Evolutionary conservation across 1,140 invertebrate species (phyloP).

Genomic region (Venustaconcha ellipsiformis): DNA sequence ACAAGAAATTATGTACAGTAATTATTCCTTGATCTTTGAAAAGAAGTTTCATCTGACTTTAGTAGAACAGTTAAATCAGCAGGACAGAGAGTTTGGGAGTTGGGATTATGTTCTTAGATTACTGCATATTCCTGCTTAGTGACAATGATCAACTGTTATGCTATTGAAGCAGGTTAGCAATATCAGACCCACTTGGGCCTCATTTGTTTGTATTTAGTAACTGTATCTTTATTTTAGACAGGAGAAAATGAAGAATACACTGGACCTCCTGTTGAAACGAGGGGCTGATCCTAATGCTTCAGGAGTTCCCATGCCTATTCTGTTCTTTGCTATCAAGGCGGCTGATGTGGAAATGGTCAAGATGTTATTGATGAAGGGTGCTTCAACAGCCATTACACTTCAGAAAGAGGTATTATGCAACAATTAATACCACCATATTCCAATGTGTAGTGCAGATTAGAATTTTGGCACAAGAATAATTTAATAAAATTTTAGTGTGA

Average conservation of each 20-base stretch:
- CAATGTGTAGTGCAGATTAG: too few species aligned
- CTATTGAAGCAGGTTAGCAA: too few species aligned
- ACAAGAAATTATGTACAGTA: too few species aligned
- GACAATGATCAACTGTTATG: too few species aligned
- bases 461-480: too few species aligned
- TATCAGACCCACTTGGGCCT: too few species aligned
- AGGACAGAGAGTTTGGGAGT: not conserved
- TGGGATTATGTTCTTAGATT: not conserved
- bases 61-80: not conserved
- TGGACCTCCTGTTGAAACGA: slow-evolving; percentile 62
- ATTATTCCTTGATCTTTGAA: too few species aligned
- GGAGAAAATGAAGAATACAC: slow-evolving; percentile 58
- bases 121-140: not conserved
- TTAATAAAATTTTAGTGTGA: too few species aligned
- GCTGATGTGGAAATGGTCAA: slow-evolving; percentile 67
- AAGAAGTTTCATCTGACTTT: not conserved
- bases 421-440: too few species aligned
- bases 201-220: too few species aligned
- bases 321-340: slow-evolving; percentile 68
- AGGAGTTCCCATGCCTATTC: slow-evolving; percentile 65
- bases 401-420: slow-evolving; percentile 52
- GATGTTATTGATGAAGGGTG: slow-evolving; percentile 62
- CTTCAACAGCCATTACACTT: slow-evolving; percentile 56
- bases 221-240: slow-evolving; percentile 37
- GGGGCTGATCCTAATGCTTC: slow-evolving; percentile 68